Percentiles rank a stretch among this genome's conserved stretches.
Conservation (phyloP, 2,888 invertebrate genomes). For the Chloroclystis v-ata region DNA sequence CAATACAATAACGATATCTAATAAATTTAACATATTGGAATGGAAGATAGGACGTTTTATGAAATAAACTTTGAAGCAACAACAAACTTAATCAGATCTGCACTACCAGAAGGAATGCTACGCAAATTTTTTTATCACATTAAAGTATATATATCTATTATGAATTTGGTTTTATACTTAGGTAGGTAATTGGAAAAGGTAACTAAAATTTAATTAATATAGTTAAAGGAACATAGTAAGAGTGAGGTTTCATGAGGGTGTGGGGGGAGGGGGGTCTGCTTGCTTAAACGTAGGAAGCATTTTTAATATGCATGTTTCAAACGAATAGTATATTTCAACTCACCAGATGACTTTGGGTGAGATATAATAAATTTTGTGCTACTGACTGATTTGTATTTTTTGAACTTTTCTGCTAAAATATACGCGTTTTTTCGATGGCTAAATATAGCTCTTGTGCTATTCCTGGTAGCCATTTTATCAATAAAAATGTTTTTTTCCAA, state of each 20-base stretch:
- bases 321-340: constrained; percentile 68
- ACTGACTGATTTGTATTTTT: constrained; percentile 62
- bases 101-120: constrained; percentile 43
- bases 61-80: constrained; percentile 55
- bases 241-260: too few relatives aligned
- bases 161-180: constrained; percentile 53
- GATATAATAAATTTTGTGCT: constrained; percentile 65
- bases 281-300: neutral
- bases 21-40: constrained; percentile 50
- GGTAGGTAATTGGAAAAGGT: neutral
- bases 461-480: constrained; percentile 67
- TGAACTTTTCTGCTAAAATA: constrained; percentile 62
- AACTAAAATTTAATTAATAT: too few relatives aligned
- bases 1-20: constrained; percentile 7
- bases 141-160: constrained; percentile 29
- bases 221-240: too few relatives aligned
- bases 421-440: constrained; percentile 60
- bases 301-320: constrained; percentile 59
- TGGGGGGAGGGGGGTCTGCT: too few relatives aligned
- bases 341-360: constrained; percentile 55
- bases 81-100: constrained; percentile 68
- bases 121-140: constrained; percentile 54
- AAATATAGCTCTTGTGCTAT: constrained; percentile 60
- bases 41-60: constrained; percentile 46
- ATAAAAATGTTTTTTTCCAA: constrained; percentile 65